A percentile compares a stretch with the other conserved stretches of the same genome.
These are phyloP conservation scores for Sympetrum striolatum DNA, from an alignment of 2,888 invertebrate species.

Conservation along the genomic window DNA sequence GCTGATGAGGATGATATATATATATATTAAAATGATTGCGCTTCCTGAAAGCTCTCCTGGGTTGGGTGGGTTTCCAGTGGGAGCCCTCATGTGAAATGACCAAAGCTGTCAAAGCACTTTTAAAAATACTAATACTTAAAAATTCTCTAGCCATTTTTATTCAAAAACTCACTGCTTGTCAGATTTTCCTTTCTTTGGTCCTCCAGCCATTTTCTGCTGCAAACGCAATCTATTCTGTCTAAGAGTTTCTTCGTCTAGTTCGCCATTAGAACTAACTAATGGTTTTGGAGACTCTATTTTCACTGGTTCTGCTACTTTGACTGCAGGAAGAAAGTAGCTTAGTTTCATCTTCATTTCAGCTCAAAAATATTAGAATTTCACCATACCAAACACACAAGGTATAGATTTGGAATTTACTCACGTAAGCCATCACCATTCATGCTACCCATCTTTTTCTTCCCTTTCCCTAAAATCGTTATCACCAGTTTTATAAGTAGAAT, in stretches of 20 bases:
- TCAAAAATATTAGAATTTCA: neutral
- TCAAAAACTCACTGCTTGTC: constrained; percentile 57
- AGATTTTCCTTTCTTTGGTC: constrained; percentile 64
- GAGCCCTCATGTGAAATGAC: too few relatives aligned
- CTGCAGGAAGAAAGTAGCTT: constrained; percentile 49
- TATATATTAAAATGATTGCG: too few relatives aligned
- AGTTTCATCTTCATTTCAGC: neutral
- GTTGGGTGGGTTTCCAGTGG: too few relatives aligned
- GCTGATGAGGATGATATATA: too few relatives aligned
- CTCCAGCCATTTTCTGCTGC: constrained; percentile 71
- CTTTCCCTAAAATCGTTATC: constrained; percentile 49
- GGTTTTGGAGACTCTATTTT: constrained; percentile 56
- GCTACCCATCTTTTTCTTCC: constrained; percentile 50
- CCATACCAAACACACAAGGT: neutral
- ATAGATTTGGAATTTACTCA: neutral
- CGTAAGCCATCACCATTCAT: constrained; percentile 39
- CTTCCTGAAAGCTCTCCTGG: too few relatives aligned
- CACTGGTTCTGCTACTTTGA: constrained; percentile 55
- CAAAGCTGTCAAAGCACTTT: too few relatives aligned
- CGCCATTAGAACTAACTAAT: constrained; percentile 55
- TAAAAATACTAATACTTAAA: too few relatives aligned
- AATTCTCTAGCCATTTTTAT: too few relatives aligned
- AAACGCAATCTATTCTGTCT: constrained; percentile 79
- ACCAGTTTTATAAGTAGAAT: neutral
- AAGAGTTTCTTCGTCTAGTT: constrained; percentile 70